Evolutionary conservation across 1,140 invertebrate species (phyloP).

Genomic region (Parapsyche elsis): DNA sequence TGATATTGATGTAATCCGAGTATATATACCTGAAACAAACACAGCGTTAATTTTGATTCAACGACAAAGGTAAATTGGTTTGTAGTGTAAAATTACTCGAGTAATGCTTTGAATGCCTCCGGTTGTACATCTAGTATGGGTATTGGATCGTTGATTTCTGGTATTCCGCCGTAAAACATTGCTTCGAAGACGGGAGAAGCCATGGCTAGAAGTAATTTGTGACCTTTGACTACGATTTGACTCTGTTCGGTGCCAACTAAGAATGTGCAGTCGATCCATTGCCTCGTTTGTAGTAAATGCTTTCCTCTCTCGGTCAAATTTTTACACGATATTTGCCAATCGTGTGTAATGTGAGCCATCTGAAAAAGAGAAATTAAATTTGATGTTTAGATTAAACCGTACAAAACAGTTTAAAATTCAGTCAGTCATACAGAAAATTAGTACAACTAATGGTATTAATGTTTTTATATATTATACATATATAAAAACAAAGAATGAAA

Average conservation of each 20-base stretch:
- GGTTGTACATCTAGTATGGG: conserved; percentile 85
- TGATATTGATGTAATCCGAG: conserved; percentile 80
- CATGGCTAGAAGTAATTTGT: conserved; percentile 86
- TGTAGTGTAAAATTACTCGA: conserved; percentile 70
- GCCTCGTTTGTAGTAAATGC: conserved; percentile 77
- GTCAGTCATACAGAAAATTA: too few species aligned
- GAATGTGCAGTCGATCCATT: conserved; percentile 85
- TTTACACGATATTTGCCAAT: conserved; percentile 80
- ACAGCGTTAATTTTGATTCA: background rate
- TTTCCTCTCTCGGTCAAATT: conserved; percentile 76
- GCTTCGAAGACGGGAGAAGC: conserved; percentile 84
- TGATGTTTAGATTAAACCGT: too few species aligned
- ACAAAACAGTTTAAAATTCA: too few species aligned
- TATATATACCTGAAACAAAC: conserved; percentile 78
- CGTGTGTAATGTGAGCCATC: conserved; percentile 56
- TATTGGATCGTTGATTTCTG: conserved; percentile 78
- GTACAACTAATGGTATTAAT: too few species aligned
- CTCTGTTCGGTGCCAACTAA: conserved; percentile 82
- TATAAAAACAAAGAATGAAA: too few species aligned
- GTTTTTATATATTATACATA: too few species aligned
- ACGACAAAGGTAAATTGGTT: too few species aligned
- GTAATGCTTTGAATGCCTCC: conserved; percentile 82
- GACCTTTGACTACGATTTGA: conserved; percentile 77
- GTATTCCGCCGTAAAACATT: conserved; percentile 81
- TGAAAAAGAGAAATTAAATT: background rate